Evolutionary conservation across 2,113 vertebrate genomes (phyloP).

Genomic region (Anguilla japonica): DNA sequence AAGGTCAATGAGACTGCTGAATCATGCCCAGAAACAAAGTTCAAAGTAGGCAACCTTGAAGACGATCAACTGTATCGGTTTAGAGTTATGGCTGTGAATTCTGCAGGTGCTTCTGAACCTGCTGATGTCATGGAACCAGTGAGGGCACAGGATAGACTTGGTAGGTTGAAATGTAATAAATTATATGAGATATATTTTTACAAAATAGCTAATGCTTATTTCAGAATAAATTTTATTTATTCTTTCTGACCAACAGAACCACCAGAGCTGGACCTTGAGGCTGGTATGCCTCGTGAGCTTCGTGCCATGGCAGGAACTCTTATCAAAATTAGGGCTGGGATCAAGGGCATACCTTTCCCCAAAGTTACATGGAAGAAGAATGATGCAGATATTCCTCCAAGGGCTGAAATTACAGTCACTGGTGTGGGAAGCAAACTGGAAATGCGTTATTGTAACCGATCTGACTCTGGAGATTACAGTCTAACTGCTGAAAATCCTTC

Average conservation of each 20-base stretch:
- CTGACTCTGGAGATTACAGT: constrained; percentile 91
- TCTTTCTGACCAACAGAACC: constrained; percentile 70
- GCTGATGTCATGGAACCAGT: constrained; percentile 83
- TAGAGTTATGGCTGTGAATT: constrained; percentile 88
- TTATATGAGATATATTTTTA: neutral
- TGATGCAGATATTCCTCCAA: constrained; percentile 83
- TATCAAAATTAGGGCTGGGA: constrained; percentile 84
- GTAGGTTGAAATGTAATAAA: constrained; percentile 63
- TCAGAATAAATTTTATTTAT: constrained; percentile 5
- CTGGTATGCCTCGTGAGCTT: constrained; percentile 90
- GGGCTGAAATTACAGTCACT: constrained; percentile 87
- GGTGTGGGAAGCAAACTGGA: constrained; percentile 85
- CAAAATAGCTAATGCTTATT: neutral
- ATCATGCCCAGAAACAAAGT: constrained; percentile 90
- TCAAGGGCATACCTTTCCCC: constrained; percentile 93
- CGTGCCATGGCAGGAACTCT: constrained; percentile 87
- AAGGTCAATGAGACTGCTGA: constrained; percentile 93
- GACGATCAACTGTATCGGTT: constrained; percentile 90
- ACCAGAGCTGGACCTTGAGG: constrained; percentile 91
- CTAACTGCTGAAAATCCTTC: constrained; percentile 90
- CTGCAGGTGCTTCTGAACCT: constrained; percentile 91
- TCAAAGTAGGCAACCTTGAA: constrained; percentile 83
- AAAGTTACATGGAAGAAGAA: constrained; percentile 94
- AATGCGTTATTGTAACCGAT: constrained; percentile 88
- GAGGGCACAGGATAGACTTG: constrained; percentile 88